phyloP scores from a whole-genome alignment of 2,888 invertebrate species.

The Cabera pusaria region DNA sequence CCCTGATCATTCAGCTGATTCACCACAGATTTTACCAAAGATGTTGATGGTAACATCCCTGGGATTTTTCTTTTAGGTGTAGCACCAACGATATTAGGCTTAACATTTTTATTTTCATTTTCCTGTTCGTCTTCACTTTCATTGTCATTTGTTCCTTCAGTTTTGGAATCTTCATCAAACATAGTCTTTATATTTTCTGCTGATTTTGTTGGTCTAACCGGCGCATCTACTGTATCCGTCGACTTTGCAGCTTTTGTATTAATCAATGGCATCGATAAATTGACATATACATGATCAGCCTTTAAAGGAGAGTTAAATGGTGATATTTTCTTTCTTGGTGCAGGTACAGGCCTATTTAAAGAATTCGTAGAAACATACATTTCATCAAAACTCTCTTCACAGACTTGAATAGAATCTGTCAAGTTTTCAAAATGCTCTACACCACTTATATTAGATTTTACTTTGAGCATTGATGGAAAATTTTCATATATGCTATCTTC shows the following conservation, averaged over 20 bases:
- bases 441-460: conserved; percentile 66
- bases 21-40: conserved; percentile 70
- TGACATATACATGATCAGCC: conserved; percentile 82
- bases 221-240: conserved; percentile 61
- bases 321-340: conserved; percentile 79
- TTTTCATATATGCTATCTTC: conserved; percentile 73
- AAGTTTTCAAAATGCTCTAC: conserved; percentile 84
- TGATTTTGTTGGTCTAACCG: conserved; percentile 63
- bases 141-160: conserved; percentile 33
- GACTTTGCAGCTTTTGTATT: conserved; percentile 55
- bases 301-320: conserved; percentile 64
- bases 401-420: conserved; percentile 86
- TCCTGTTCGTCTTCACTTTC: conserved; percentile 39
- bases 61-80: conserved; percentile 67
- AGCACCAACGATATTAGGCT: conserved; percentile 74
- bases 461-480: conserved; percentile 62
- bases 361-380: conserved; percentile 69
- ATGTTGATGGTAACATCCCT: conserved; percentile 67
- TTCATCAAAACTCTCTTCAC: conserved; percentile 70
- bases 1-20: conserved; percentile 69
- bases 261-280: conserved; percentile 79
- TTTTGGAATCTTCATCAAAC: conserved; percentile 32
- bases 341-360: conserved; percentile 82
- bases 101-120: conserved; percentile 37
- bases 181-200: conserved; percentile 59